A percentile compares a stretch with the other conserved stretches of the same genome.
Conservation (phyloP, 2,113 vertebrate species). For the Quiscalus mexicanus region DNA sequence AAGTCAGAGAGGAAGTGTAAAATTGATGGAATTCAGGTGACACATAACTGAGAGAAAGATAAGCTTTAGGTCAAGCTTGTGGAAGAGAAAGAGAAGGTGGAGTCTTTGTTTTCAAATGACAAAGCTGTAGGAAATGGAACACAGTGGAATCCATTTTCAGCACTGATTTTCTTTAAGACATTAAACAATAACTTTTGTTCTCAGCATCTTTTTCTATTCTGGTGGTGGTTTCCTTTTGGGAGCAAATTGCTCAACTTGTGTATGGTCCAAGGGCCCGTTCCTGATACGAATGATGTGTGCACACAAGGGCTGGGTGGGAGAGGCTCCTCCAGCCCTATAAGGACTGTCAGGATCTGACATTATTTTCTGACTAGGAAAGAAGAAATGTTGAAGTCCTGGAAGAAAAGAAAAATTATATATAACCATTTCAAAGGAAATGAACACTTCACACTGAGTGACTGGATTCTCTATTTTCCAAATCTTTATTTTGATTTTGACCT, state of each 20-base stretch:
- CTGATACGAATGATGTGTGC: not conserved
- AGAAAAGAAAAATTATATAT: not conserved
- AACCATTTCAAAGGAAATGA: slow-evolving; percentile 39
- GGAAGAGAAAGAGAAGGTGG: not conserved
- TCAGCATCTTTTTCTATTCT: slow-evolving; percentile 38
- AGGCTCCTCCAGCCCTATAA: not conserved
- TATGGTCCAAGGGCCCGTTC: not conserved
- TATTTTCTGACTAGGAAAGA: slow-evolving; percentile 30
- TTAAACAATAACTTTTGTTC: slow-evolving; percentile 61
- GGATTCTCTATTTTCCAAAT: slow-evolving; percentile 19
- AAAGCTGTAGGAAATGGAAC: slow-evolving; percentile 1
- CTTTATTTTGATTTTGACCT: slow-evolving; percentile 57
- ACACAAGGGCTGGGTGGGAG: not conserved
- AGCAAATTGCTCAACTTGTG: not conserved
- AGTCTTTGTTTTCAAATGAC: not conserved
- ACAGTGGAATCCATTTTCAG: slow-evolving; percentile 28
- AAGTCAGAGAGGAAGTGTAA: not conserved
- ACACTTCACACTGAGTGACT: not conserved
- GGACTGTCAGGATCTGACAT: slow-evolving; percentile 8
- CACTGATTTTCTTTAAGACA: slow-evolving; percentile 37
- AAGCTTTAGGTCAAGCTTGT: not conserved
- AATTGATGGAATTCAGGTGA: not conserved
- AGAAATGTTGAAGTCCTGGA: not conserved
- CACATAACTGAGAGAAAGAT: not conserved
- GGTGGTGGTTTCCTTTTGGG: slow-evolving; percentile 23